Conservation (phyloP, 2,113 vertebrate species). For the Lipophrys pholis region DNA sequence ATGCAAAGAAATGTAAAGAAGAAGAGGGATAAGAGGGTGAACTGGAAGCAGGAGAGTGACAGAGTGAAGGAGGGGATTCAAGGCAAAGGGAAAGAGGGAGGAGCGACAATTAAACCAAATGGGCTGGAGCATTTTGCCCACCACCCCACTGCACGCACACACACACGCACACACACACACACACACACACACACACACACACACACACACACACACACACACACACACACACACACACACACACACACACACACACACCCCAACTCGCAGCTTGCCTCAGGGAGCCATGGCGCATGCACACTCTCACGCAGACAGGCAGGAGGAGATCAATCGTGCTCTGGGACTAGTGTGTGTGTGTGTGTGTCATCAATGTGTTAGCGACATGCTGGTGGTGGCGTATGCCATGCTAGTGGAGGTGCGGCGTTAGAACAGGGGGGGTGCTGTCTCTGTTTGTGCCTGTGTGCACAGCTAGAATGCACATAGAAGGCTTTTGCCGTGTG, state of each 20-base stretch:
- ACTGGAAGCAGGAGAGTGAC: conserved; percentile 51
- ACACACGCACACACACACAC: conserved; percentile 23
- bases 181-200: conserved; percentile 27
- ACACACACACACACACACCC: not conserved
- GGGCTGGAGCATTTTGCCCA: conserved; percentile 64
- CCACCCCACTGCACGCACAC: conserved; percentile 53
- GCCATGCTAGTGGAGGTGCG: conserved; percentile 68
- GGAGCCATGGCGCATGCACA: conserved; percentile 68
- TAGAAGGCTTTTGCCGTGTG: conserved; percentile 67
- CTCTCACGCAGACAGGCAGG: conserved; percentile 61
- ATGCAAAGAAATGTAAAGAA: conserved; percentile 55
- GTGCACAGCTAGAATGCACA: conserved; percentile 73
- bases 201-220: conserved; percentile 42
- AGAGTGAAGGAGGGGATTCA: conserved; percentile 56
- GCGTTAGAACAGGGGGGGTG: conserved; percentile 61
- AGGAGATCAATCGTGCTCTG: conserved; percentile 69
- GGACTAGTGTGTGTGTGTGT: conserved; percentile 46
- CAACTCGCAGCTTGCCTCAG: conserved; percentile 64
- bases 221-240: conserved; percentile 15
- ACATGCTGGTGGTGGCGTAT: conserved; percentile 66
- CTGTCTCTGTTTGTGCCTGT: conserved; percentile 68
- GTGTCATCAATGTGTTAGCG: conserved; percentile 60
- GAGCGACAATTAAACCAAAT: conserved; percentile 73
- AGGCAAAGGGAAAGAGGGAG: conserved; percentile 65
- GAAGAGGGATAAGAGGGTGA: conserved; percentile 50